Evolutionary conservation across 2,113 vertebrate species (phyloP), one percentile per base, ranked within the genome.

Genomic region (Piliocolobus tephrosceles): DNA sequence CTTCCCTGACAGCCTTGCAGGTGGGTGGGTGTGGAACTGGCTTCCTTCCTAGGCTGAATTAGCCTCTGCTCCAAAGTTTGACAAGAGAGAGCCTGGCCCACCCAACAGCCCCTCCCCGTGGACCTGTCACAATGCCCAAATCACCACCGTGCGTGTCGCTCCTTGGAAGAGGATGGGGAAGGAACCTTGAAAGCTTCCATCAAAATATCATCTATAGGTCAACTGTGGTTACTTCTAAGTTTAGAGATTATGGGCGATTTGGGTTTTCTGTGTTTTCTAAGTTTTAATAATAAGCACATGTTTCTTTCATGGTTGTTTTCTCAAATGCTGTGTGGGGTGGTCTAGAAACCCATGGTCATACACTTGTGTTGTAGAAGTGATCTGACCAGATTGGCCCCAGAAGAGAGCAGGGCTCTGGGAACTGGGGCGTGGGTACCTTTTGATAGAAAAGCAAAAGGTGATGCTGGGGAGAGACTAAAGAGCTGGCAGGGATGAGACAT

Each of bases 101-200:
- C 8, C 38, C 73, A 8, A 7, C 25, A 4, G 16, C 66, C 22
- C 6, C 13, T 64, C 32, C 73, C 35, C 1, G 0, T 8, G 0
- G 4, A n/a, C 58, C 23, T 13, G 40, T 11, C n/a, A 38, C 23
- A 3, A n/a, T 30, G 13, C 32, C 61, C 27, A 47, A 55, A 58
- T 78, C 7, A 2, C 76, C 27, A 5, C 68, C 32, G 0, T 57
- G 70, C 27, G 50, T 25, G 10, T 66, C 78, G 30, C 11, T 66
- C 23, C 32, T 52, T 4, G 17, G 45, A 81, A 45, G 75, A n/a
- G 9, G 45, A 27, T n/a, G 18, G 16, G 30, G 58, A 73, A 52
- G 64, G 38, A 23, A 23, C 58, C 35, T 35, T 52, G 45, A 30
- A 72, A 78, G 43, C 57, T 47, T 78, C 58, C n/a, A 8, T 57